Evolutionary conservation across 2,888 invertebrate genomes (phyloP), one percentile per base, ranked within the genome.

Genomic region (Agonopterix heracliana): DNA sequence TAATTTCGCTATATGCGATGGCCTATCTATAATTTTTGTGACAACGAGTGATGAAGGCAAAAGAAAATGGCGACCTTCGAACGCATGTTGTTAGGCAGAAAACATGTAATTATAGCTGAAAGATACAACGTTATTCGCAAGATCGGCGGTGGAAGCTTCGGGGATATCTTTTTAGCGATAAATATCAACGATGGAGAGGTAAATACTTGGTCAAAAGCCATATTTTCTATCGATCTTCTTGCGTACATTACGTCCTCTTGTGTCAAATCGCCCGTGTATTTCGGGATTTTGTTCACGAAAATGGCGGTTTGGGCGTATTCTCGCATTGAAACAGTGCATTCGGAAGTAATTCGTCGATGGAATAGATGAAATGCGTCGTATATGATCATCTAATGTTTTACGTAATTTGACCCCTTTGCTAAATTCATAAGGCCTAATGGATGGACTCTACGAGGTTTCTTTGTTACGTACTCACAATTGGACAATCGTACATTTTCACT

Each of bases 111-210:
- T 65, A 68, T 97, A 82, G 96, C 95, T 81, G 95, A 95, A 74
- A 97, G 95, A 90, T 98, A 97, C 91, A 94, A 97, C 83, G 92
- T 98, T 76, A 94, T 98, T 78, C 93, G 98, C 70, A 98, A 98
- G 93, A 97, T 99, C 84, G 98, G 99, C 74, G 98, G 98, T 89
- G 99, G 99, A 66, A 99, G 99, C 62, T 99, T 99, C 84, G 99
- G 99, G 76, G 99, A 99, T 90, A 99, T 99, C 85, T 99, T 97
- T 90, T 91, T 99, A 83, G 98, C 96, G 63, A 95, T 96, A 90
- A 95, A 96, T 90, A 92, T 95, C 79, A 91, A 93, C 79, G 96
- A 94, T 91, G 96, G 96, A 84, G 96, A 96, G 93, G 95, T 94
- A 90, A 91, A 82, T 82, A 57, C 48, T 47, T 34, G 12, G 47